A percentile compares a stretch with the other conserved stretches of the same genome.
These are phyloP conservation scores for Tetrapedia diversipes DNA, from an alignment of 2,888 invertebrate genomes.

Conservation along the genomic window DNA sequence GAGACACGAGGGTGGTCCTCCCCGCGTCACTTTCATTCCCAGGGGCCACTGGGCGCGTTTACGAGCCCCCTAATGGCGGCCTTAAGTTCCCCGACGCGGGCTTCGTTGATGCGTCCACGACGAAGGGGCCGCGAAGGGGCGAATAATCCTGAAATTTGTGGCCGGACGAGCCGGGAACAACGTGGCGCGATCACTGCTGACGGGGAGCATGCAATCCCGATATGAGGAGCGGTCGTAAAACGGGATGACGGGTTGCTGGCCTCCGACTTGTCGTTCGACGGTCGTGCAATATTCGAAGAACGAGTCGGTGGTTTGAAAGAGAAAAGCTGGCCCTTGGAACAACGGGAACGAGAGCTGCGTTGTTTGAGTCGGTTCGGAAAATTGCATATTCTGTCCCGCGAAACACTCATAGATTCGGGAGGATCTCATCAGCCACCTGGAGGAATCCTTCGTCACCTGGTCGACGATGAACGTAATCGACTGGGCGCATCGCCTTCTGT, in stretches of 20 bases:
- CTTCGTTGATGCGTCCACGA: conserved; percentile 33
- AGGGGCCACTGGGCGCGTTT: conserved; percentile 17
- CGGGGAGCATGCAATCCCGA: conserved; percentile 44
- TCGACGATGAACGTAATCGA: conserved; percentile 22
- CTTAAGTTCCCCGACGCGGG: conserved; percentile 34
- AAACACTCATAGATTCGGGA: conserved; percentile 39
- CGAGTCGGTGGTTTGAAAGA: conserved; percentile 49
- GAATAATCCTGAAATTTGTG: conserved; percentile 51
- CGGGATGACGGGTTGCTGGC: conserved; percentile 48
- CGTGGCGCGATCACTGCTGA: conserved; percentile 38
- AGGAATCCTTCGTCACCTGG: conserved; percentile 20
- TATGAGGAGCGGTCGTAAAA: conserved; percentile 51
- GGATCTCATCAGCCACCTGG: conserved; percentile 42
- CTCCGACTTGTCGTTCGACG: conserved; percentile 40
- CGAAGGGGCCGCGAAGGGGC: background rate
- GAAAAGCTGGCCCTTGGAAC: conserved; percentile 23
- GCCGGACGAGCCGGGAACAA: conserved; percentile 12
- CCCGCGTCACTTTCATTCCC: conserved; percentile 40
- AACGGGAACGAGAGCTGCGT: conserved; percentile 23
- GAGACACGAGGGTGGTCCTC: conserved; percentile 4
- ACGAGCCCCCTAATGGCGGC: conserved; percentile 24
- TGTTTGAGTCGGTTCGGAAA: conserved; percentile 46
- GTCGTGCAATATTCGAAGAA: conserved; percentile 59
- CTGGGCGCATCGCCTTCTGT: background rate
- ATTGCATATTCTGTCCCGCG: conserved; percentile 61